Evolutionary conservation across 2,888 invertebrate species (phyloP), one percentile per base, ranked within the genome.

Genomic region (Spisula subtruncata): DNA sequence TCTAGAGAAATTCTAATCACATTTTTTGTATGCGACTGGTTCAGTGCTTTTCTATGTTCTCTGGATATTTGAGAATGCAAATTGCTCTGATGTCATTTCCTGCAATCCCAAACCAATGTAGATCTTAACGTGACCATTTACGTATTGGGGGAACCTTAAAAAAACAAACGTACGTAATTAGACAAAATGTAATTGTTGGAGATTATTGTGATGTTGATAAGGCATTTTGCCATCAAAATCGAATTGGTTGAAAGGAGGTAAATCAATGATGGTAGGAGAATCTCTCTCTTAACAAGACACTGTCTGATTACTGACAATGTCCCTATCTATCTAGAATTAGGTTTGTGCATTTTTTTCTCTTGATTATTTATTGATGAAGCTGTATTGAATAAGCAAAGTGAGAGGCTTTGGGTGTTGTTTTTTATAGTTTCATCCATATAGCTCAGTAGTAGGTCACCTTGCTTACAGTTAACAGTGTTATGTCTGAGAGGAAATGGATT

Each of bases 311-410:
- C 48, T 48, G 2, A 51, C 32, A 32, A 51, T 46, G 84, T 51
- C 48, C 46, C 18, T 32, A 60, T 83, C 60, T 83, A 41, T 66
- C 75, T 51, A 51, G 84, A 84, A 84, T 84, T 84, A 75, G 75
- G 75, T 84, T 84, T 71, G 29, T 20, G 46, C 32, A 35, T n/a
- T 41, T 81, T 41, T 81, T 18, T 75, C 75, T 32, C 75, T 32
- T 25, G 35, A 75, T 75, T 75, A 75, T 75, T 75, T 75, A 75
- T 75, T 75, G 75, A 75, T 75, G 75, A 75, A 75, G 75, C 35
- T 75, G 75, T 75, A 75, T 75, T 75, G 75, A 75, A 75, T 75
- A 75, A 75, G 35, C 16, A 32, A 75, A 32, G 8, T 12, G 25
- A 25, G 60, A 66, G n/a, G 25, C n/a, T 66, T 4, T 66, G 10